Conservation (phyloP, 2,113 vertebrate genomes). For the Origma solitaria region DNA sequence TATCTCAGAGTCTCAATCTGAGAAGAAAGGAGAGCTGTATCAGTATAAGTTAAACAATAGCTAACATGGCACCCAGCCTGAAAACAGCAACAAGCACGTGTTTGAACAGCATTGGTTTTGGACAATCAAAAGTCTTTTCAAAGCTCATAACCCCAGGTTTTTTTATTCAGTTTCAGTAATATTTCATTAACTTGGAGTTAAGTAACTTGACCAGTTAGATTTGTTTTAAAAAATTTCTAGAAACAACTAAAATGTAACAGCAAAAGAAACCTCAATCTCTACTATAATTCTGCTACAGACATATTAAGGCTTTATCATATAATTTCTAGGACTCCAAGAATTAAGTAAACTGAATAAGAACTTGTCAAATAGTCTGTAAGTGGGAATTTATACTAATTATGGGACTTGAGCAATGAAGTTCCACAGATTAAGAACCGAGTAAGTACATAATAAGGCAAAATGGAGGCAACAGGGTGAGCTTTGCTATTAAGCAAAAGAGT, state of each 20-base stretch:
- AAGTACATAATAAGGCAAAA: background rate
- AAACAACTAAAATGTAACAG: background rate
- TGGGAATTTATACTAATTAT: background rate
- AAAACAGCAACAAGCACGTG: background rate
- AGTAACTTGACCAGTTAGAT: background rate
- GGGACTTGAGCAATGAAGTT: background rate
- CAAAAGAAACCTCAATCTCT: background rate
- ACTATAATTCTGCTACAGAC: background rate
- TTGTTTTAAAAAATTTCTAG: background rate
- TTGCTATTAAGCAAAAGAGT: background rate
- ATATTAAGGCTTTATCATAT: background rate
- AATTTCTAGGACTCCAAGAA: background rate
- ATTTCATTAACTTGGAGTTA: background rate
- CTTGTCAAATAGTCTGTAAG: background rate
- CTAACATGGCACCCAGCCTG: background rate
- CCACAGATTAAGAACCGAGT: background rate
- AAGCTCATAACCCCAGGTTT: background rate
- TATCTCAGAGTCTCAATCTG: constrained; percentile 88
- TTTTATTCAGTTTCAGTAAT: background rate
- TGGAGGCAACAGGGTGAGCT: background rate
- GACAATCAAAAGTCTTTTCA: background rate
- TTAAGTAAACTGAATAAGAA: background rate
- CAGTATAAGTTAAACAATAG: background rate
- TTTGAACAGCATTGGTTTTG: background rate
- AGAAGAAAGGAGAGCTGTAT: constrained; percentile 7